These are phyloP conservation scores for Aurelia coerulea DNA, from an alignment of 30 jellyfish, hydroid and myxozoan genomes.

Conservation along the genomic window DNA sequence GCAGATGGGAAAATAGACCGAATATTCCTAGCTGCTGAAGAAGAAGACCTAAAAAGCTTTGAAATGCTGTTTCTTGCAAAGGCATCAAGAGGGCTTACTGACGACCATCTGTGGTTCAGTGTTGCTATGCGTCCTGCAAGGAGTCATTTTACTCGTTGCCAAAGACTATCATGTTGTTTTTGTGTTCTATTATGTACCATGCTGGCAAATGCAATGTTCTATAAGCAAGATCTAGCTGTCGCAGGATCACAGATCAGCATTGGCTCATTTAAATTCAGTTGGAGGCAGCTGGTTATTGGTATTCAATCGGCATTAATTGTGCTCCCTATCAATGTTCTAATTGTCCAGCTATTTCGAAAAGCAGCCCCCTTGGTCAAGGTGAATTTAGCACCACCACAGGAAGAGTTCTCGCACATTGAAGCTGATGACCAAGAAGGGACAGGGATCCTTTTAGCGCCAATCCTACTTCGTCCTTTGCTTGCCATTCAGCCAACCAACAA, in stretches of 20 bases:
- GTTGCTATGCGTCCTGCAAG: conserved; percentile 73
- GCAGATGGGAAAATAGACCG: conserved; percentile 42
- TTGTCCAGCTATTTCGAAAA: conserved; percentile 62
- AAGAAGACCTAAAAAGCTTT: too few relatives aligned
- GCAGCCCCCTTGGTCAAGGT: conserved; percentile 26
- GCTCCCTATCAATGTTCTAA: conserved; percentile 63
- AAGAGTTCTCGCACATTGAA: too few relatives aligned
- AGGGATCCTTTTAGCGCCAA: too few relatives aligned
- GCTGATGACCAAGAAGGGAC: too few relatives aligned
- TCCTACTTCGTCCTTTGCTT: too few relatives aligned
- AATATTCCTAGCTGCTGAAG: too few relatives aligned
- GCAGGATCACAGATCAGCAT: conserved; percentile 45
- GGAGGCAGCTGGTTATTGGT: conserved; percentile 78
- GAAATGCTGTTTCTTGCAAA: too few relatives aligned
- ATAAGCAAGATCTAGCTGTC: not conserved
- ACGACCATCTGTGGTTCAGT: too few relatives aligned
- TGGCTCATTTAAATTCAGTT: conserved; percentile 46
- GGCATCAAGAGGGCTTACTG: too few relatives aligned
- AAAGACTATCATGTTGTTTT: conserved; percentile 47
- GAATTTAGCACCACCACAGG: too few relatives aligned
- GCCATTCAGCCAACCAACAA: too few relatives aligned
- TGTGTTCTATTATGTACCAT: conserved; percentile 70
- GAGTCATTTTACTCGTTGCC: conserved; percentile 56
- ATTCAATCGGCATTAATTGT: conserved; percentile 74
- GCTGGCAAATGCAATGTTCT: conserved; percentile 89